These are phyloP conservation scores for Coenonympha glycerion DNA, from an alignment of 2,888 invertebrate genomes.

Conservation along the genomic window DNA sequence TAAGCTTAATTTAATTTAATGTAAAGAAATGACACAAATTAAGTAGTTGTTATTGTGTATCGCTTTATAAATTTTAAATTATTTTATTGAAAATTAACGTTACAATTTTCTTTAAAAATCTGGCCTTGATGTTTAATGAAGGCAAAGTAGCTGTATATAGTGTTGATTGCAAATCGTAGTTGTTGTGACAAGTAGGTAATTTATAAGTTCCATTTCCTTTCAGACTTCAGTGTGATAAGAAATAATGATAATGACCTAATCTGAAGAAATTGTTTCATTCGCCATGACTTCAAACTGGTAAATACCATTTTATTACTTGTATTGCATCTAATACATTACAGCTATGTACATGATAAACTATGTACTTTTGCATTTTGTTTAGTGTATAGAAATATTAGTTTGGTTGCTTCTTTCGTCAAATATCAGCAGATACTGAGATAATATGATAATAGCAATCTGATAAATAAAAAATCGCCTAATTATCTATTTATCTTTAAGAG, in stretches of 20 bases:
- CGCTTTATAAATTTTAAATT: constrained; percentile 12
- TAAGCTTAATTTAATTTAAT: background rate
- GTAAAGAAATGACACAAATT: background rate
- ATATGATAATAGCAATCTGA: constrained; percentile 1
- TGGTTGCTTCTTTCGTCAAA: background rate
- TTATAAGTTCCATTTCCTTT: constrained; percentile 45
- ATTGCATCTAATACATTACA: too few relatives aligned
- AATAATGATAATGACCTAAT: constrained; percentile 61
- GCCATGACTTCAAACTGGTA: constrained; percentile 28
- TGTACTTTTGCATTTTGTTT: background rate
- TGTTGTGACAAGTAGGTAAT: constrained; percentile 13
- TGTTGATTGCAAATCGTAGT: constrained; percentile 10
- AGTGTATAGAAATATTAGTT: background rate
- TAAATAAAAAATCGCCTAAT: background rate
- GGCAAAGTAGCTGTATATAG: background rate
- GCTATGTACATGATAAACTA: background rate
- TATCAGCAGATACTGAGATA: background rate
- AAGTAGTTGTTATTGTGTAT: background rate
- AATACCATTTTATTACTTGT: constrained; percentile 6
- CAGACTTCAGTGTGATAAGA: constrained; percentile 56
- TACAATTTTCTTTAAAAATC: constrained; percentile 1
- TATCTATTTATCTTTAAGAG: constrained; percentile 1
- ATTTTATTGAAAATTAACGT: constrained; percentile 22
- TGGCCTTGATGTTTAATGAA: background rate
- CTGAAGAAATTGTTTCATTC: constrained; percentile 37